Base-by-base conservation (phyloP, 2,888 invertebrate genomes). In the Heterodera filipjevi region DNA sequence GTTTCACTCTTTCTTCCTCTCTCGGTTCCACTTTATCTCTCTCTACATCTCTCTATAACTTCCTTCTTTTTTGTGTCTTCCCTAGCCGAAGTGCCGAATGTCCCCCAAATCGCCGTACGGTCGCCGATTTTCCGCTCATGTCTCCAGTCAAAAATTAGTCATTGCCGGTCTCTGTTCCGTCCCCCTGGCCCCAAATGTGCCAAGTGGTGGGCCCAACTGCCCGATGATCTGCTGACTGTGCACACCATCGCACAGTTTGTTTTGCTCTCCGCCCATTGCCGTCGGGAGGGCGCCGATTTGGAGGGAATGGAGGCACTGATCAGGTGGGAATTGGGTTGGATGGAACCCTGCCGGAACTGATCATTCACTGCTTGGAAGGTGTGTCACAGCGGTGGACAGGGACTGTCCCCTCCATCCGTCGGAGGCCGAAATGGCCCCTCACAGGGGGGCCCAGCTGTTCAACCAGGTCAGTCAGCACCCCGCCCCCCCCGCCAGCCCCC, bases 211-310 rank as follows among this genome's bases (percentile, higher is more conserved):
- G 39, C 39, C 27, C 32, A 78, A 49, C 74, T 81, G n/a, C 71
- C 77, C 0, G 77, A 80, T 68, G 77, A 79, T 35, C 16, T 71
- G n/a, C 59, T 81, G n/a, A 77, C 81, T 19, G 78, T 81, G 27
- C 74, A 82, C 46, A 68, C 71, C 8, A 72, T 75, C 33, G 82
- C 82, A 16, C 71, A 77, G 30, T 81, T 82, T 73, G 44, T 81
- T 44, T 68, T 76, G 35, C 66, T 81, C 32, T 59, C 68, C 27
- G 30, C 35, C 39, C 35, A 74, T 35, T 81, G 81, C 66, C 35
- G 46, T n/a, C 27, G 53, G 32, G 71, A 66, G 12, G 79, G 77
- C 3, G 77, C 76, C 39, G 73, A 70, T 30, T 66, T 76, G 14
- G 53, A 79, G 46, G 44, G 66, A 68, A 44, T 81, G 16, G 12